Conservation (phyloP, 2,113 vertebrate species). For the Lethenteron reissneri region DNA sequence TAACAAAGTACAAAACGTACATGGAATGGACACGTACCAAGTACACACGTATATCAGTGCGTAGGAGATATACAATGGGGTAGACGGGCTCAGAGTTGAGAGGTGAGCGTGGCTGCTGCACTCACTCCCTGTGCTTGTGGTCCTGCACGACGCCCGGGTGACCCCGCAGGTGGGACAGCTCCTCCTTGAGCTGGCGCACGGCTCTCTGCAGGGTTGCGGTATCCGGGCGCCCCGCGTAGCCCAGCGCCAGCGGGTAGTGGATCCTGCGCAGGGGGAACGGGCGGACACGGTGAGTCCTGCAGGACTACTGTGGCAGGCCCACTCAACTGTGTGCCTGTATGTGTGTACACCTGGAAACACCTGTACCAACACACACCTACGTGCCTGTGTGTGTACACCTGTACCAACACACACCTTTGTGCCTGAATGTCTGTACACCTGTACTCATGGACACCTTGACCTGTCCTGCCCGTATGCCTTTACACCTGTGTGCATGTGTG, state of each 20-base stretch:
- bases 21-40: not conserved
- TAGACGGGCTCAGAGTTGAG: not conserved
- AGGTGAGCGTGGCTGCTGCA: not conserved
- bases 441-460: too few species aligned
- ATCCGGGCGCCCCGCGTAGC: slow-evolving; percentile 51
- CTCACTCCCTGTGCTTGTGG: slow-evolving; percentile 43
- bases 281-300: not conserved
- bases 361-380: too few species aligned
- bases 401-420: too few species aligned
- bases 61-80: not conserved
- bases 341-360: too few species aligned
- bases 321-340: too few species aligned
- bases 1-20: not conserved
- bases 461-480: too few species aligned
- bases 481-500: too few species aligned
- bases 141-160: slow-evolving; percentile 29
- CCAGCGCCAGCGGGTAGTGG: slow-evolving; percentile 65
- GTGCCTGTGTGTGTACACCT: too few species aligned
- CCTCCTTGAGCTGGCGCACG: slow-evolving; percentile 38
- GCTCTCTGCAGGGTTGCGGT: slow-evolving; percentile 44
- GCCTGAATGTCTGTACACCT: too few species aligned
- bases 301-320: not conserved
- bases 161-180: slow-evolving; percentile 26
- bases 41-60: not conserved
- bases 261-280: slow-evolving; percentile 28